Conservation (phyloP, 2,113 vertebrate species). For the Notothenia rossii region DNA sequence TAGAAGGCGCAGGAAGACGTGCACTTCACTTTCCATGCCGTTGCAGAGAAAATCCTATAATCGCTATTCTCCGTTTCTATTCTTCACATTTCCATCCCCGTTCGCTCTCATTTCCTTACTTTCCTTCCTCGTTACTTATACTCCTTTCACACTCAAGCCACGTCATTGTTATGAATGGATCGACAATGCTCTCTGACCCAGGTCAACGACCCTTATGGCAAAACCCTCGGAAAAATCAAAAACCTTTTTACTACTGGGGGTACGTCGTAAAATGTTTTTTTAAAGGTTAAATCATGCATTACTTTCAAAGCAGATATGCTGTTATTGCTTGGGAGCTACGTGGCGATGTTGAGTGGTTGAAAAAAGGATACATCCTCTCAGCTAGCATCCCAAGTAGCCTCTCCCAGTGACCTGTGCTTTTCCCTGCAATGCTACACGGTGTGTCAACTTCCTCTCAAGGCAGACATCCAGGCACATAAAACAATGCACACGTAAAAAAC, state of each 20-base stretch:
- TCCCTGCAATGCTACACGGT: slow-evolving; percentile 29
- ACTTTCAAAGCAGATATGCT: background rate
- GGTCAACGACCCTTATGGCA: slow-evolving; percentile 17
- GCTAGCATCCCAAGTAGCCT: slow-evolving; percentile 35
- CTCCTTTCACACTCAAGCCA: slow-evolving; percentile 18
- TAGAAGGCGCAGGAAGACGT: slow-evolving; percentile 61
- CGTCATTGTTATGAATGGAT: slow-evolving; percentile 53
- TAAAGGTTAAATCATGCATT: background rate
- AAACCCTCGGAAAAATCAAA: background rate
- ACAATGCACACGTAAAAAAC: slow-evolving; percentile 21
- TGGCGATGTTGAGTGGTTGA: background rate
- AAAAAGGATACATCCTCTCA: slow-evolving; percentile 31
- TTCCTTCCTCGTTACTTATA: slow-evolving; percentile 62
- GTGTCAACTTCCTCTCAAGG: slow-evolving; percentile 48
- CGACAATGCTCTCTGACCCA: slow-evolving; percentile 40
- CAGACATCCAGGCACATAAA: slow-evolving; percentile 29
- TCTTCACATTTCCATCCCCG: slow-evolving; percentile 64
- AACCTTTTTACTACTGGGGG: background rate
- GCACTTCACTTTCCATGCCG: slow-evolving; percentile 60
- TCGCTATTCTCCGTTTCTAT: slow-evolving; percentile 54
- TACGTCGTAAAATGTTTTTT: background rate
- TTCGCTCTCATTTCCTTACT: slow-evolving; percentile 66
- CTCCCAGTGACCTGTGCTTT: slow-evolving; percentile 47
- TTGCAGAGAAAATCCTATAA: slow-evolving; percentile 63
- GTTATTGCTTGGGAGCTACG: background rate